Evolutionary conservation across 2,888 invertebrate genomes (phyloP).

Genomic region (Hyposoter didymator): DNA sequence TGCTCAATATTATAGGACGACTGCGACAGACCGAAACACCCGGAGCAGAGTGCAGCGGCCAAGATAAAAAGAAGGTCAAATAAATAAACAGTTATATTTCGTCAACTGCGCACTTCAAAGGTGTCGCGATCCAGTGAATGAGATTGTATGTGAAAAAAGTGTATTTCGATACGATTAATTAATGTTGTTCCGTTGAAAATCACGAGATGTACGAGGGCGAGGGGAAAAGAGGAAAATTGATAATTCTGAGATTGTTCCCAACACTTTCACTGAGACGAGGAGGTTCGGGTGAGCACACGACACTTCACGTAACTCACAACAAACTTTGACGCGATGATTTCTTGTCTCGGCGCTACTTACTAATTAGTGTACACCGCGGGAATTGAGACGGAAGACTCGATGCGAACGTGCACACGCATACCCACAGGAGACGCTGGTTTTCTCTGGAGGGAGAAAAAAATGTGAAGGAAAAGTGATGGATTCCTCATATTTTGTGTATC

Average conservation of each 20-base stretch:
- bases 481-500: not conserved
- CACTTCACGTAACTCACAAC: conserved; percentile 58
- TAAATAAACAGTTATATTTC: not conserved
- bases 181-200: conserved; percentile 1
- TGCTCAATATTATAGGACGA: not conserved
- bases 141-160: not conserved
- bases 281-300: conserved; percentile 68
- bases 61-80: not conserved
- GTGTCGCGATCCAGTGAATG: too few relatives aligned
- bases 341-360: conserved; percentile 44
- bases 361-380: conserved; percentile 55
- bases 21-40: not conserved
- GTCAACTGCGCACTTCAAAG: not conserved
- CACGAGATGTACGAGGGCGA: not conserved
- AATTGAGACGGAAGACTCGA: conserved; percentile 7
- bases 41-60: not conserved
- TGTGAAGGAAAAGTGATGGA: conserved; percentile 8
- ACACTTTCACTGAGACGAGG: conserved; percentile 76
- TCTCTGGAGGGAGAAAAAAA: conserved; percentile 10
- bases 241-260: conserved; percentile 70
- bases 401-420: not conserved
- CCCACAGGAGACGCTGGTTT: conserved; percentile 38
- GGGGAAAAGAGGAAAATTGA: not conserved
- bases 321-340: conserved; percentile 54
- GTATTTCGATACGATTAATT: not conserved